Base-by-base conservation (phyloP, 2,888 invertebrate genomes). In the Homarus gammarus region DNA sequence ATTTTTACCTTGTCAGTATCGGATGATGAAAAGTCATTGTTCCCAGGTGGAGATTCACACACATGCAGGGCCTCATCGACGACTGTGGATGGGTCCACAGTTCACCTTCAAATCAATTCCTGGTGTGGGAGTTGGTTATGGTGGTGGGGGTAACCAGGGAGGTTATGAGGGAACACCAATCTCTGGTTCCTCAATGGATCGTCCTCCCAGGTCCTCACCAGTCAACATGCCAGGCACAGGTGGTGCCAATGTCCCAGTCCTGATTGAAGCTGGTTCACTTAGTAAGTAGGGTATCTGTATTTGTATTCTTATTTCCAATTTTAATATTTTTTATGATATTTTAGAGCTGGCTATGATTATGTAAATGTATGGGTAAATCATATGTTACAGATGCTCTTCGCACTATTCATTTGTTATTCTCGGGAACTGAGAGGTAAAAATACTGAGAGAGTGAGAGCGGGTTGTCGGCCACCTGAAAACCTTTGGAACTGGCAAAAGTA, bases 41-140 rank as follows among this genome's bases (percentile, higher is more conserved):
- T 36, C n/a, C 0, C 93, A 99, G 95, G 99, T 99, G 85, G 99
- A 99, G 95, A 99, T 99, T 91, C 96, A 98, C 92, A 99, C 99
- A 5, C 99, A 99, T 94, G 97, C 97, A 5, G 99, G 99, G 31
- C 99, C 99, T 12, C 98, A 98, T 94, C 96, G 95, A 33, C 95
- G 98, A 36, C 95, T 99, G 38, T 99, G 99, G 99, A 99, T 99
- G 98, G 99, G 99, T 15, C 99, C 99, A n/a, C 99, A 99, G 95
- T 99, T 99, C 94, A 96, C 97, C 44, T 99, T 99, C 94, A 99
- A 98, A 94, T 98, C 98, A 15, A 98, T 97, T 93, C 93, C 90
- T 22, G 85, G 85, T n/a, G 84, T 79, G 6, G 84, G 85, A n/a
- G 22, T 22, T 6, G 56, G 82, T 8, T 38, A 40, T 81, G 75